phyloP scores from a whole-genome alignment of 2,888 invertebrate species.

The Meteorus cinctellus region DNA sequence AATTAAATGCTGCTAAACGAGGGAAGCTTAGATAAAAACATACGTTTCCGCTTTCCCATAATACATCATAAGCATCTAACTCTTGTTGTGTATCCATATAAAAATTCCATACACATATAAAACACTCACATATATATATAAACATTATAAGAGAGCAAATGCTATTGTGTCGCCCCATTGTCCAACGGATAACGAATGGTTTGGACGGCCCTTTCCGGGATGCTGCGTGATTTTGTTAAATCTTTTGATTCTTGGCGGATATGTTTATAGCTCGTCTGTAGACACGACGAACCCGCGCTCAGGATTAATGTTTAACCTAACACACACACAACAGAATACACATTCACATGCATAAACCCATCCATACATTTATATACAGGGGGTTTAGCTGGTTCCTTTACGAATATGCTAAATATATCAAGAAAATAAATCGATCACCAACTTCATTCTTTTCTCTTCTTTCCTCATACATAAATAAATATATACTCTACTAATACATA shows the following conservation, averaged over 20 bases:
- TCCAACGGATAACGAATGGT: constrained; percentile 51
- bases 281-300: constrained; percentile 27
- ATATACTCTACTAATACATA: background rate
- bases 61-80: constrained; percentile 54
- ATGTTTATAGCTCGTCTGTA: constrained; percentile 36
- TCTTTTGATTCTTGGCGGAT: constrained; percentile 47
- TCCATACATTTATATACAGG: background rate
- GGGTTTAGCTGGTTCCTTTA: constrained; percentile 6
- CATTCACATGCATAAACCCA: background rate
- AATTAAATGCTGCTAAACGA: constrained; percentile 57
- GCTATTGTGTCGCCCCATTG: constrained; percentile 48
- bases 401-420: constrained; percentile 23
- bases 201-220: constrained; percentile 47
- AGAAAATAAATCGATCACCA: constrained; percentile 22
- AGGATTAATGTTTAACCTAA: constrained; percentile 33
- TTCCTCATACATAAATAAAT: background rate
- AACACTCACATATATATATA: constrained; percentile 5
- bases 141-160: constrained; percentile 10
- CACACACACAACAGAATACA: background rate
- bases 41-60: constrained; percentile 58
- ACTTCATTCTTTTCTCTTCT: constrained; percentile 5
- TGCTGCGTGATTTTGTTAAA: constrained; percentile 49
- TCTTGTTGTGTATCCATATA: constrained; percentile 31
- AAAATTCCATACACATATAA: constrained; percentile 1
- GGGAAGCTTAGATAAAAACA: constrained; percentile 57